These are phyloP conservation scores for Mus spretus DNA, from an alignment of 2,797 vertebrate genomes.

Conservation along the genomic window DNA sequence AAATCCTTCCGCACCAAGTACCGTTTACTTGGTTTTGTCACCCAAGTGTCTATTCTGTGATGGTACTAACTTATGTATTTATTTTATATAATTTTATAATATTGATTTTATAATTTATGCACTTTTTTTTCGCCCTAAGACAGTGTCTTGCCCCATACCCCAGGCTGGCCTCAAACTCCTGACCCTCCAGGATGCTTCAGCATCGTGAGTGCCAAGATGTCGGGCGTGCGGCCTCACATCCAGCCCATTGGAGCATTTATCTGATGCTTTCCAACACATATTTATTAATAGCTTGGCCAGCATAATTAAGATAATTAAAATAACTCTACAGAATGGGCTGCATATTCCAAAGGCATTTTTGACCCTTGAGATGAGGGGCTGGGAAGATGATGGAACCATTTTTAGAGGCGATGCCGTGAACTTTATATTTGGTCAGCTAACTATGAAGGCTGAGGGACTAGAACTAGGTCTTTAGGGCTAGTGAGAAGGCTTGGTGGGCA, in stretches of 20 bases:
- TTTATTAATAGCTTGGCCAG: slow-evolving; percentile 68
- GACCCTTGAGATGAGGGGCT: slow-evolving; percentile 43
- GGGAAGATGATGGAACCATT: slow-evolving; percentile 31
- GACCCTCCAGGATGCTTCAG: not conserved
- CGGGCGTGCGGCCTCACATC: not conserved
- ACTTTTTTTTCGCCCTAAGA: not conserved
- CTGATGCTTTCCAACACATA: slow-evolving; percentile 56
- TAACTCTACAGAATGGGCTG: slow-evolving; percentile 36
- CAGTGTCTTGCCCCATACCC: not conserved
- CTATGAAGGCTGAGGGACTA: slow-evolving; percentile 36
- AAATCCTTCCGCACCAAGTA: slow-evolving; percentile 39
- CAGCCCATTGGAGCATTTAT: not conserved
- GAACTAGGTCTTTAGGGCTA: slow-evolving; percentile 2
- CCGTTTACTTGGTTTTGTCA: slow-evolving; percentile 14
- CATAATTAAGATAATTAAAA: slow-evolving; percentile 65
- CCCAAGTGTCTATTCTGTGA: not conserved
- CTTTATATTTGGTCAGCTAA: slow-evolving; percentile 59
- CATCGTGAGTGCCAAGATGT: not conserved
- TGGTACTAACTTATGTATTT: not conserved
- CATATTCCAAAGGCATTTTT: slow-evolving; percentile 53
- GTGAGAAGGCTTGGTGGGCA: not conserved
- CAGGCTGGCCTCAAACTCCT: not conserved
- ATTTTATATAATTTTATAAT: not conserved
- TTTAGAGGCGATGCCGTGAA: slow-evolving; percentile 27
- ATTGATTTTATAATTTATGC: not conserved